A percentile compares a stretch with the other conserved stretches of the same genome.
Evolutionary conservation across 2,797 vertebrate genomes (phyloP).

Genomic region (Hypotaenidia philippensis): DNA sequence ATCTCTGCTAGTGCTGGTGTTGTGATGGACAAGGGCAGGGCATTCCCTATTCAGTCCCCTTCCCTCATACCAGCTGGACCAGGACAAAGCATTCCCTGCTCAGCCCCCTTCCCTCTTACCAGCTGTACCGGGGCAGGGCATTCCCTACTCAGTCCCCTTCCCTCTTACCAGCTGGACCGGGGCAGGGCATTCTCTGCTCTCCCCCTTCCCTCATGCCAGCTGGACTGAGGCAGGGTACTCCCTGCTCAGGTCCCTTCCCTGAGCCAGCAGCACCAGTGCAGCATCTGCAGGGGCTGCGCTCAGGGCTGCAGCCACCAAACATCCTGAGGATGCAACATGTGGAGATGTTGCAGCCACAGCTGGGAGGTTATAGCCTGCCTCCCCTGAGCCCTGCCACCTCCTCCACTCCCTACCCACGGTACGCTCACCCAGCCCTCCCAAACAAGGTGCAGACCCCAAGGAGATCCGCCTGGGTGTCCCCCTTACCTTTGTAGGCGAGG

Average conservation of each 20-base stretch:
- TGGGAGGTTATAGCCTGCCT: accelerated
- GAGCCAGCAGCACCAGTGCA: accelerated
- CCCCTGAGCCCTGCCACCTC: neutral
- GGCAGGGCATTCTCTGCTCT: too few species aligned
- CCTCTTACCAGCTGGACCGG: too few species aligned
- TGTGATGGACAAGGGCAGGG: neutral
- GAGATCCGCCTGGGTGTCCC: accelerated
- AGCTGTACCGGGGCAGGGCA: too few species aligned
- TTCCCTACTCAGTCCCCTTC: too few species aligned
- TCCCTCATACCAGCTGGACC: too few species aligned
- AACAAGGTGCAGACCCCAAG: neutral
- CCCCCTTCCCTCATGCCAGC: too few species aligned
- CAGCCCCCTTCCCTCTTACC: too few species aligned
- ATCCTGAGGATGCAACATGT: accelerated
- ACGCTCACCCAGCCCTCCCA: neutral
- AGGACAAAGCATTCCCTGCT: too few species aligned
- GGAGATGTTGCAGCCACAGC: neutral
- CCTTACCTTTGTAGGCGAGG: constrained; percentile 64
- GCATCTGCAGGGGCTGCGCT: neutral
- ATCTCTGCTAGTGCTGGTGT: accelerated
- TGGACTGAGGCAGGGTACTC: neutral
- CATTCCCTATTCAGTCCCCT: too few species aligned
- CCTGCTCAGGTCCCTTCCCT: neutral
- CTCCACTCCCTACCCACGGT: accelerated
- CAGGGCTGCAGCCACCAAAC: neutral